These are phyloP conservation scores for Drosophila bifasciata DNA, from an alignment of 1,140 invertebrate species.

Conservation along the genomic window DNA sequence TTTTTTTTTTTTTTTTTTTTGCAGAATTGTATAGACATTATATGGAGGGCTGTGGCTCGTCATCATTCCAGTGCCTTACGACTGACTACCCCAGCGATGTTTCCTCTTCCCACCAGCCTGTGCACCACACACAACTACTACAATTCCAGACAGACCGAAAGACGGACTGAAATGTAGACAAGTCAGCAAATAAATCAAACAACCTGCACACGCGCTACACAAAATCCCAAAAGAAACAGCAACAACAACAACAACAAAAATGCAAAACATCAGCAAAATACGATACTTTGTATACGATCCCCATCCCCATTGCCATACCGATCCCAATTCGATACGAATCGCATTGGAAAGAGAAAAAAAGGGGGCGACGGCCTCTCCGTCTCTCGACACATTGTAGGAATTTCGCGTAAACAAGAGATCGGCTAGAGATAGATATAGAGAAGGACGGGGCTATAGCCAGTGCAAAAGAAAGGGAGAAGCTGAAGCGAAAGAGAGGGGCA, in stretches of 20 bases:
- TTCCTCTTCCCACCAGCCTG: neutral
- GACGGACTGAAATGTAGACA: slow-evolving; percentile 25
- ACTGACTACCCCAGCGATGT: too few species aligned
- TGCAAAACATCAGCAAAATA: slow-evolving; percentile 46
- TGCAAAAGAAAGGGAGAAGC: neutral
- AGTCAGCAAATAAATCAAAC: slow-evolving; percentile 67
- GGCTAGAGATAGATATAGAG: neutral
- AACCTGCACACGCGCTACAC: slow-evolving; percentile 70
- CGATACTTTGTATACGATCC: slow-evolving; percentile 53
- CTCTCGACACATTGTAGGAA: slow-evolving; percentile 55
- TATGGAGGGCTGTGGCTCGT: too few species aligned
- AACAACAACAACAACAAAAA: neutral
- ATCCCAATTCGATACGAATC: too few species aligned
- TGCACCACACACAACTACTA: neutral
- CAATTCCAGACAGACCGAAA: slow-evolving; percentile 16
- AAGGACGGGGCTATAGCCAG: neutral
- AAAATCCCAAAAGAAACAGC: neutral
- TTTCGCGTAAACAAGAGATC: slow-evolving; percentile 62
- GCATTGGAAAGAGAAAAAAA: slow-evolving; percentile 2
- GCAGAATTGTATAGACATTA: too few species aligned
- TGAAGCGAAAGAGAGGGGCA: too few species aligned
- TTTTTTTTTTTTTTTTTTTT: too few species aligned
- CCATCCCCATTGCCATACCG: too few species aligned
- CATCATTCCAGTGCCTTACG: too few species aligned
- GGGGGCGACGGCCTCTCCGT: slow-evolving; percentile 65